Conservation (phyloP, 1,140 invertebrate species). For the Listronotus bonariensis region DNA sequence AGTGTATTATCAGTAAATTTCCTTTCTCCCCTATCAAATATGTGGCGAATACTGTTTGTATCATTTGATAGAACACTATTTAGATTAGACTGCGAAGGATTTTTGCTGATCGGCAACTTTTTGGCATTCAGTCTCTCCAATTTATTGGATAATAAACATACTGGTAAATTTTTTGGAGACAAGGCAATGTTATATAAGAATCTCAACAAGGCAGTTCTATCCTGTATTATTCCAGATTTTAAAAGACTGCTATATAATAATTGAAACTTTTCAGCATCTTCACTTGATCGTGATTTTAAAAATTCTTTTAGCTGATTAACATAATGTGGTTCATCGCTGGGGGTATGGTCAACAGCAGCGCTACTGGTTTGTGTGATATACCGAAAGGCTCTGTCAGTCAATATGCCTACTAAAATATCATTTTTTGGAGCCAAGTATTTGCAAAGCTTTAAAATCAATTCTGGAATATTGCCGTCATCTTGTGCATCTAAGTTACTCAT, state of each 20-base stretch:
- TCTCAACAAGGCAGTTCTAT: constrained; percentile 26
- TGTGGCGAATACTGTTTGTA: constrained; percentile 26
- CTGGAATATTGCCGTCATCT: constrained; percentile 39
- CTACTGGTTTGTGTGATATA: constrained; percentile 37
- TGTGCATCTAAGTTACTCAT: constrained; percentile 21
- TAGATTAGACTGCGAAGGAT: constrained; percentile 6
- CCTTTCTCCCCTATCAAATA: constrained; percentile 34
- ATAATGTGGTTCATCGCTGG: constrained; percentile 45
- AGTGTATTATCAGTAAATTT: constrained; percentile 33
- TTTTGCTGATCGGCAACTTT: constrained; percentile 7
- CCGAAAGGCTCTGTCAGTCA: constrained; percentile 47
- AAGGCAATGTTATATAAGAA: constrained; percentile 36
- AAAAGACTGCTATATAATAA: constrained; percentile 47
- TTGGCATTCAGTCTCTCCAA: constrained; percentile 23
- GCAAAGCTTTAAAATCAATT: constrained; percentile 49
- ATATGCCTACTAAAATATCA: constrained; percentile 43
- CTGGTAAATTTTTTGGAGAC: constrained; percentile 7
- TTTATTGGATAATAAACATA: constrained; percentile 21
- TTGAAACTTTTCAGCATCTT: constrained; percentile 48
- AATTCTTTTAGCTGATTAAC: constrained; percentile 43
- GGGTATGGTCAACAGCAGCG: constrained; percentile 7
- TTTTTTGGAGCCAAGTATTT: constrained; percentile 48
- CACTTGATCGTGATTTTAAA: constrained; percentile 36
- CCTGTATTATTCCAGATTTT: constrained; percentile 42
- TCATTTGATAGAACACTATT: constrained; percentile 25